phyloP scores from a whole-genome alignment of 1,140 invertebrate species.

The Antheraea pernyi region DNA sequence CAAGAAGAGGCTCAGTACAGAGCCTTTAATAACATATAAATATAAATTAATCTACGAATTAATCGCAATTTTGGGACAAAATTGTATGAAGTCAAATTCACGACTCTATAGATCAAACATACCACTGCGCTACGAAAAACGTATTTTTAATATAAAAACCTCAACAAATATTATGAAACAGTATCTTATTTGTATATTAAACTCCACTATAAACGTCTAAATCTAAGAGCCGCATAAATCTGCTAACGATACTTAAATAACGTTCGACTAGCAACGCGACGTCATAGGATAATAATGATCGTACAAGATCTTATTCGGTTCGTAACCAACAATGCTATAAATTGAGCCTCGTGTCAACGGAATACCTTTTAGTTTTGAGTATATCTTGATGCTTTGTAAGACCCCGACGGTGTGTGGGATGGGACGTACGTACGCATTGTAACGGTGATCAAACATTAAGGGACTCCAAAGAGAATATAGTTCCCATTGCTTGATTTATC shows the following conservation, averaged over 20 bases:
- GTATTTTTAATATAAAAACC: not conserved
- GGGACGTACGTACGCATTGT: slow-evolving; percentile 14
- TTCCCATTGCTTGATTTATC: slow-evolving; percentile 10
- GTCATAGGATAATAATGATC: slow-evolving; percentile 36
- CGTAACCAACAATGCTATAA: slow-evolving; percentile 48
- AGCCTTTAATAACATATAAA: too few species aligned
- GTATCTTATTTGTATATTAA: slow-evolving; percentile 9
- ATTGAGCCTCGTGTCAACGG: slow-evolving; percentile 39
- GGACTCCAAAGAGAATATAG: not conserved
- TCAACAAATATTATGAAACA: not conserved
- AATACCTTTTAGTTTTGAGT: slow-evolving; percentile 55
- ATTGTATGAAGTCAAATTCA: too few species aligned
- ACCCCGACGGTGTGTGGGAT: slow-evolving; percentile 30
- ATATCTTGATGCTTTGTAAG: slow-evolving; percentile 54
- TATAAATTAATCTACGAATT: too few species aligned
- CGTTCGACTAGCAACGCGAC: slow-evolving; percentile 27
- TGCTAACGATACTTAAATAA: slow-evolving; percentile 38
- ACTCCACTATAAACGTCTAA: slow-evolving; percentile 36
- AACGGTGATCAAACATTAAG: slow-evolving; percentile 10
- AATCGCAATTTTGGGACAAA: too few species aligned
- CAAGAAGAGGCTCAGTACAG: too few species aligned
- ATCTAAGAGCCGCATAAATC: slow-evolving; percentile 41
- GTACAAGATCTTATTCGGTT: slow-evolving; percentile 43
- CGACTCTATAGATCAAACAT: too few species aligned
- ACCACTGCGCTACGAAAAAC: too few species aligned